Evolutionary conservation across 2,797 vertebrate species (phyloP).

Genomic region (Notolepis coatsorum): DNA sequence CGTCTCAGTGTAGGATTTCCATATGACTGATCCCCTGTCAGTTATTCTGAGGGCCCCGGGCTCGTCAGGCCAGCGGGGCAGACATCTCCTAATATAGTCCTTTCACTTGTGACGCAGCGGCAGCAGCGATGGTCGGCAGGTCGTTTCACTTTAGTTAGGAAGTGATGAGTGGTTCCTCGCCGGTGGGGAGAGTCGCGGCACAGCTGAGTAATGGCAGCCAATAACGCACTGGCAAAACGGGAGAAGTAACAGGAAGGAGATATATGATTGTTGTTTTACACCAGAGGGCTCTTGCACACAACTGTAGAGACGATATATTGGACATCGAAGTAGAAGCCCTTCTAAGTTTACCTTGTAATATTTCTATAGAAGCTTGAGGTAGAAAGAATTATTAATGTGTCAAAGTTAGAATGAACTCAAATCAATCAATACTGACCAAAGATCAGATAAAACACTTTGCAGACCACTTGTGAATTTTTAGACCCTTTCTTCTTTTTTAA

Average conservation of each 20-base stretch:
- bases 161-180: slow-evolving; percentile 31
- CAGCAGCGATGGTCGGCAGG: neutral
- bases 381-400: no score
- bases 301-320: no score
- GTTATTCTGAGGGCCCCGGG: slow-evolving; percentile 63
- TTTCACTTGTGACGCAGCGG: slow-evolving; percentile 24
- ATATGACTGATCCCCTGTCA: slow-evolving; percentile 51
- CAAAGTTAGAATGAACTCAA: no score
- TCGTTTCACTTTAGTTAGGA: slow-evolving; percentile 32
- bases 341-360: no score
- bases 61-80: neutral
- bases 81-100: slow-evolving; percentile 67
- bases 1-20: slow-evolving; percentile 49
- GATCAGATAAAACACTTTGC: no score
- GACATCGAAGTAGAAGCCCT: no score
- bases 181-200: neutral
- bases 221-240: neutral
- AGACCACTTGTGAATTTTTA: no score
- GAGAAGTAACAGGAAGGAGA: slow-evolving; percentile 57
- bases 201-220: slow-evolving; percentile 41
- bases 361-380: no score
- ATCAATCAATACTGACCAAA: no score
- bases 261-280: slow-evolving; percentile 27
- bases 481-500: no score
- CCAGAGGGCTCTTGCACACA: slow-evolving; percentile 1